These are phyloP conservation scores for Aplochiton taeniatus DNA, from an alignment of 2,797 vertebrate genomes.

Conservation along the genomic window DNA sequence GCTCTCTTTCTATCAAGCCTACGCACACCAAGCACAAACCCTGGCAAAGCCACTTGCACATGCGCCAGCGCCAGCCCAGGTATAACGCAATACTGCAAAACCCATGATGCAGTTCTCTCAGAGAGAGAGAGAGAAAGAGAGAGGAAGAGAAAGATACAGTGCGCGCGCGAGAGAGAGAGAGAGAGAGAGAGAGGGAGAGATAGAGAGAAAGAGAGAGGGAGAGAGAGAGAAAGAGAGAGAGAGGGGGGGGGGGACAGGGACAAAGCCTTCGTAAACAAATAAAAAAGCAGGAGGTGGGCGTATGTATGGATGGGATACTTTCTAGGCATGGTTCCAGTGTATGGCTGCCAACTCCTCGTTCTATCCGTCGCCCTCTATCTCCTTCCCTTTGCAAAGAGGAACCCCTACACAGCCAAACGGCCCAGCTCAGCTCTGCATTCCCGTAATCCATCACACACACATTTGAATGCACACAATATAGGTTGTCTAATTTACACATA, in stretches of 20 bases:
- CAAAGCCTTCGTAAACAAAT: not conserved
- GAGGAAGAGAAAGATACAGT: not conserved
- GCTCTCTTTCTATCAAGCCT: conserved; percentile 34
- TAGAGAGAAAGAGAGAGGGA: not conserved
- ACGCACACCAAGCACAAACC: conserved; percentile 36
- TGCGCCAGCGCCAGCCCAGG: not conserved
- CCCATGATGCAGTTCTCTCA: conserved; percentile 16
- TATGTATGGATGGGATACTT: not conserved
- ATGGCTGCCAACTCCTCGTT: not conserved
- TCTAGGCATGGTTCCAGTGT: not conserved
- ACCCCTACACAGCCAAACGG: not conserved
- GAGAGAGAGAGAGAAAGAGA: no score
- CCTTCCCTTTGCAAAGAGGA: not conserved
- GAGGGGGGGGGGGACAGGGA: no score
- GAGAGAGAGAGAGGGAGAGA: not conserved
- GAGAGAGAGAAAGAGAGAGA: not conserved
- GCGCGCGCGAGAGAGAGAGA: not conserved
- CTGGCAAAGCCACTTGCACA: not conserved
- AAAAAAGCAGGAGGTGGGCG: not conserved
- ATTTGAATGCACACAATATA: no score
- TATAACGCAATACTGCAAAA: conserved; percentile 4
- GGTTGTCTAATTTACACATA: no score
- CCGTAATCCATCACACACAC: no score
- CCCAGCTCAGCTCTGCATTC: not conserved
- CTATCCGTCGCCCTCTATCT: not conserved